A percentile compares a stretch with the other conserved stretches of the same genome.
Conservation (phyloP, 2,888 invertebrate genomes). For the Tetanocera ferruginea region DNA sequence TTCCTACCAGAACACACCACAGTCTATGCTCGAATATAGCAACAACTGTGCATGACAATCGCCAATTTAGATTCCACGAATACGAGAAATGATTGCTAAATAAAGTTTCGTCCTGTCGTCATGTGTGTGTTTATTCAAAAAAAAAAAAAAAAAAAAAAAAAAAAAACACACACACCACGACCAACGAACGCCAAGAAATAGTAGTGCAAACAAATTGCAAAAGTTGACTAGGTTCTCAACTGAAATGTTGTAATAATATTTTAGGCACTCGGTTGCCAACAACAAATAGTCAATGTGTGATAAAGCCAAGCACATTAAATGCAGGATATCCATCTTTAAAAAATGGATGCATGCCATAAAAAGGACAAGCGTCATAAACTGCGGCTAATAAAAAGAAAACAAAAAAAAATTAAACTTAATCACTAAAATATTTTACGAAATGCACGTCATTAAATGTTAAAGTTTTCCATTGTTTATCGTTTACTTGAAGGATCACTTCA, state of each 20-base stretch:
- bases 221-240: background rate
- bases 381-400: background rate
- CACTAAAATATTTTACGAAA: background rate
- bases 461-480: background rate
- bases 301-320: background rate
- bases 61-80: too few relatives aligned
- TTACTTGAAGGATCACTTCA: slow-evolving; percentile 14
- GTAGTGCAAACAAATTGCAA: background rate
- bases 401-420: background rate
- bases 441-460: background rate
- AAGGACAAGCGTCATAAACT: slow-evolving; percentile 2
- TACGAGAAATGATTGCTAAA: too few relatives aligned
- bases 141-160: background rate
- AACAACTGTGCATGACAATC: background rate
- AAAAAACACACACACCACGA: background rate
- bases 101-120: too few relatives aligned
- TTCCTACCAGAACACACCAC: background rate
- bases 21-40: background rate
- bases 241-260: background rate
- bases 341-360: background rate
- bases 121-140: too few relatives aligned
- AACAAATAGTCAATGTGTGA: slow-evolving; percentile 13
- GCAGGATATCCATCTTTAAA: background rate
- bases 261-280: background rate
- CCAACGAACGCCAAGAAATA: background rate